Conservation (phyloP, 2,888 invertebrate genomes). For the Euspilapteryx auroguttella region DNA sequence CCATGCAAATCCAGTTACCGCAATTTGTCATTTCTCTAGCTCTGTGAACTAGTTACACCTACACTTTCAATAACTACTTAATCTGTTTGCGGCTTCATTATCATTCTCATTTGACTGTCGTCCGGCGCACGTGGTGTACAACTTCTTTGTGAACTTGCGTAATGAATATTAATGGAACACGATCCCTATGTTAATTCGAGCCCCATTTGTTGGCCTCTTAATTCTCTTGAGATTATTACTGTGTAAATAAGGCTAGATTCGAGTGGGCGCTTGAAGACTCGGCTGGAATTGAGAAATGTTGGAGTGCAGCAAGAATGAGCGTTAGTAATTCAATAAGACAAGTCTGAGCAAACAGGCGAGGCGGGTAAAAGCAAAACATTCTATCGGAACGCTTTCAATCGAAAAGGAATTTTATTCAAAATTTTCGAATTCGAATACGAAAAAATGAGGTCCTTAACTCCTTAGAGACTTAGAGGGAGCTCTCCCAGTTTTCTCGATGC, state of each 20-base stretch:
- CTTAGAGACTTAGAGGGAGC: conserved; percentile 1
- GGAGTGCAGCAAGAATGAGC: no score
- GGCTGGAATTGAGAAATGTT: background rate
- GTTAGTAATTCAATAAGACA: no score
- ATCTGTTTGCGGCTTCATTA: conserved; percentile 1
- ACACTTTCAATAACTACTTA: conserved; percentile 1
- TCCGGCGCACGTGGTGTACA: conserved; percentile 2
- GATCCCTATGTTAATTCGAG: conserved; percentile 28
- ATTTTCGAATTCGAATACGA: conserved; percentile 5
- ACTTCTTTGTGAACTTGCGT: conserved; percentile 20
- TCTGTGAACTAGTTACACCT: no score
- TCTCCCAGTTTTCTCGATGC: background rate
- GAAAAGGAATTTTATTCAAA: no score
- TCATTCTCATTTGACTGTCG: conserved; percentile 5
- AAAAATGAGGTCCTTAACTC: background rate
- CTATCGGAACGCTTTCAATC: no score
- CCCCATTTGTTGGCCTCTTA: conserved; percentile 17
- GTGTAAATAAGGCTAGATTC: conserved; percentile 3
- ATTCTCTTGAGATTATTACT: conserved; percentile 11
- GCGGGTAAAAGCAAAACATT: no score
- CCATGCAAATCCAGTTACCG: no score
- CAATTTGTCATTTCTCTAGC: no score
- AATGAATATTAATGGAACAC: conserved; percentile 30
- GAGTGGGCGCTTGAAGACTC: no score
- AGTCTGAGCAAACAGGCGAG: no score